A percentile compares a stretch with the other conserved stretches of the same genome.
These are phyloP conservation scores for Rosalia funebris DNA, from an alignment of 2,888 invertebrate species.

Conservation along the genomic window DNA sequence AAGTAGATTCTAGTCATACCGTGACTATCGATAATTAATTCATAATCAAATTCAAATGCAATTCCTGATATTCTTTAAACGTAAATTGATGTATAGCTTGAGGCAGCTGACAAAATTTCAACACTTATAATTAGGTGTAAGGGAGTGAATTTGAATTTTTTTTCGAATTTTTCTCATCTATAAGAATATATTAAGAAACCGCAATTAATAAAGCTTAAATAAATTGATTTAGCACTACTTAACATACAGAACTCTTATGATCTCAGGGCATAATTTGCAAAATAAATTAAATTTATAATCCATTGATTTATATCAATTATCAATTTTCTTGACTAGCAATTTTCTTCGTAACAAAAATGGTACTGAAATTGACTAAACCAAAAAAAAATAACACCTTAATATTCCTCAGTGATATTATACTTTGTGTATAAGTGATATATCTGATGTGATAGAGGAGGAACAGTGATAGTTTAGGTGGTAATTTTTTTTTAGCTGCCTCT, in stretches of 20 bases:
- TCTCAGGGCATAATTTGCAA: too few species aligned
- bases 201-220: background rate
- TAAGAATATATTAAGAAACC: background rate
- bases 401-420: too few species aligned
- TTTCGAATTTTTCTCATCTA: too few species aligned
- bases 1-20: constrained; percentile 28
- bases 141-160: too few species aligned
- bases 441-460: too few species aligned
- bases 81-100: constrained; percentile 2
- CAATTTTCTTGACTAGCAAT: too few species aligned
- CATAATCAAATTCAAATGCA: background rate
- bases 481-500: background rate
- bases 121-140: background rate
- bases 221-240: background rate
- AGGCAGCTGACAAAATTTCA: background rate
- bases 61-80: background rate
- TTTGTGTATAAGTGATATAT: too few species aligned
- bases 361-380: too few species aligned
- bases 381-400: too few species aligned
- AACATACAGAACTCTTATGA: background rate
- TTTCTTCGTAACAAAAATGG: too few species aligned
- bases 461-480: background rate
- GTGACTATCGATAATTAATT: constrained; percentile 8
- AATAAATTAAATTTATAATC: too few species aligned
- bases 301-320: too few species aligned